A percentile compares a stretch with the other conserved stretches of the same genome.
phyloP scores from a whole-genome alignment of 2,797 vertebrate genomes.

The Australoheros facetus region DNA sequence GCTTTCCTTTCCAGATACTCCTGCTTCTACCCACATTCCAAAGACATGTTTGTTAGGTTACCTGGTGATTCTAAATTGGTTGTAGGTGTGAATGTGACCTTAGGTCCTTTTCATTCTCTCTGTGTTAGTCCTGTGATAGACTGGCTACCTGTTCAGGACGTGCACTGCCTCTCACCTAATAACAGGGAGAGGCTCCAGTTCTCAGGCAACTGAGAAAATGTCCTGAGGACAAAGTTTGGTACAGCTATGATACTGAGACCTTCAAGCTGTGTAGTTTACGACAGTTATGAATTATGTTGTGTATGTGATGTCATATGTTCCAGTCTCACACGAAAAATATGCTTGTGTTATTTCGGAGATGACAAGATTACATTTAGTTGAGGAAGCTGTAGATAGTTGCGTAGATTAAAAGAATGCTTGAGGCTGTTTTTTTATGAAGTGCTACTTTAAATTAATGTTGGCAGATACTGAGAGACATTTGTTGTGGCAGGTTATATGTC shows the following conservation, averaged over 20 bases:
- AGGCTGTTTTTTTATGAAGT: background rate
- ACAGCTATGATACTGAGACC: background rate
- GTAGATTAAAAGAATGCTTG: background rate
- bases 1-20: background rate
- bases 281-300: background rate
- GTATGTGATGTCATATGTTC: background rate
- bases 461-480: background rate
- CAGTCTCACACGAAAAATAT: background rate
- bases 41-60: background rate
- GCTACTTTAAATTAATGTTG: constrained; percentile 4
- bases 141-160: background rate
- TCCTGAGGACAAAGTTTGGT: background rate
- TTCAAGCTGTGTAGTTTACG: accelerated
- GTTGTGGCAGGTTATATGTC: background rate
- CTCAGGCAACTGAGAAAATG: background rate
- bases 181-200: background rate
- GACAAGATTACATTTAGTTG: background rate
- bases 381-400: background rate
- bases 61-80: background rate
- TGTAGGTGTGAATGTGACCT: background rate
- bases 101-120: background rate
- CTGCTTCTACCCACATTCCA: background rate
- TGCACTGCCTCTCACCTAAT: background rate
- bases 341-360: constrained; percentile 4
- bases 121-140: background rate